Conservation (phyloP, 2,113 vertebrate species). For the Tylochromis polylepis region DNA sequence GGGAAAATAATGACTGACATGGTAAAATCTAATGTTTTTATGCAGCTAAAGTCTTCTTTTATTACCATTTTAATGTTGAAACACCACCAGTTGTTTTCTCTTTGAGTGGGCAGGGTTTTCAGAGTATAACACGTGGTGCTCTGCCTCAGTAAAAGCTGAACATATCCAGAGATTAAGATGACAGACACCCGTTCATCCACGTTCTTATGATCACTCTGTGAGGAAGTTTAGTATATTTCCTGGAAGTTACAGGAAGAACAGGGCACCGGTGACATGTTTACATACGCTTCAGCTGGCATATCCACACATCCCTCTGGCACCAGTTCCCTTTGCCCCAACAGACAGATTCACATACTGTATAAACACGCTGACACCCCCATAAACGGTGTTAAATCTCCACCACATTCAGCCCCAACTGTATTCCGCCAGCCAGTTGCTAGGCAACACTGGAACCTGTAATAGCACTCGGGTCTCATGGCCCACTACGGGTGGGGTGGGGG, state of each 20-base stretch:
- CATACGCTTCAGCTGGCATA: background rate
- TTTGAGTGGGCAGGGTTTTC: background rate
- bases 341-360: background rate
- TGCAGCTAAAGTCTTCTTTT: background rate
- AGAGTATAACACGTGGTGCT: background rate
- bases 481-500: background rate
- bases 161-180: background rate
- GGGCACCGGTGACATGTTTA: background rate
- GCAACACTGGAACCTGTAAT: slow-evolving; percentile 65
- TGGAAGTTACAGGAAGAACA: background rate
- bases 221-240: background rate
- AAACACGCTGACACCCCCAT: background rate
- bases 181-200: background rate
- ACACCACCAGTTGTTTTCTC: background rate
- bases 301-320: background rate
- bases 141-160: background rate
- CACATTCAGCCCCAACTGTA: slow-evolving; percentile 35
- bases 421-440: slow-evolving; percentile 70
- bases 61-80: background rate
- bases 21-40: background rate
- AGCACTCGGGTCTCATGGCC: slow-evolving; percentile 44
- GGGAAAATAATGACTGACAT: background rate
- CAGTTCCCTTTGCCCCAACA: background rate
- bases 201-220: background rate
- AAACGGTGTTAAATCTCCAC: slow-evolving; percentile 54